Percentiles rank a stretch among this genome's conserved stretches.
Conservation (phyloP, 2,888 invertebrate species). For the Xanthorhoe spadicearia region DNA sequence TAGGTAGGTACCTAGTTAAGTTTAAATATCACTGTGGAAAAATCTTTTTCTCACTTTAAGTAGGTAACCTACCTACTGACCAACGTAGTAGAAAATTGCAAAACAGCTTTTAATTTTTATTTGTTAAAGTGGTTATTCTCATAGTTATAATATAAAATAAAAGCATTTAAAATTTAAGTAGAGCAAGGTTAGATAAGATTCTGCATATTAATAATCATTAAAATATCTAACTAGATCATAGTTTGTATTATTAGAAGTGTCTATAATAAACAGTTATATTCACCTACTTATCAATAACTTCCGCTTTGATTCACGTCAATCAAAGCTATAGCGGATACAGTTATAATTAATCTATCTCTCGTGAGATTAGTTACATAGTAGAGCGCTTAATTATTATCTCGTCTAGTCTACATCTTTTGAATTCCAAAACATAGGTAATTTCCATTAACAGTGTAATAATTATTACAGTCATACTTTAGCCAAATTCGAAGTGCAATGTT, state of each 20-base stretch:
- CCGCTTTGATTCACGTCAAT: conserved; percentile 12
- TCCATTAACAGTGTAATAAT: too few relatives aligned
- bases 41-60: too few relatives aligned
- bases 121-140: too few relatives aligned
- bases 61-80: too few relatives aligned
- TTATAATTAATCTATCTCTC: neutral
- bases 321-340: neutral
- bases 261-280: neutral
- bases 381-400: neutral
- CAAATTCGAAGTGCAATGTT: too few relatives aligned
- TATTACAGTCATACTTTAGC: too few relatives aligned
- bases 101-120: too few relatives aligned
- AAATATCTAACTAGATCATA: neutral
- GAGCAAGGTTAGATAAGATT: neutral
- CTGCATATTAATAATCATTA: neutral
- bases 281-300: neutral
- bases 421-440: too few relatives aligned
- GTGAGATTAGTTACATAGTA: neutral
- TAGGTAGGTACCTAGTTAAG: too few relatives aligned
- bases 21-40: too few relatives aligned
- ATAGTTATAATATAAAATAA: too few relatives aligned
- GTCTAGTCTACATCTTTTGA: neutral
- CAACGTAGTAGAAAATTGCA: too few relatives aligned
- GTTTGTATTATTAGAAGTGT: neutral
- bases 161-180: neutral